A percentile compares a stretch with the other conserved stretches of the same genome.
Conservation (phyloP, 2,888 invertebrate genomes). For the Ophion obscuratus region DNA sequence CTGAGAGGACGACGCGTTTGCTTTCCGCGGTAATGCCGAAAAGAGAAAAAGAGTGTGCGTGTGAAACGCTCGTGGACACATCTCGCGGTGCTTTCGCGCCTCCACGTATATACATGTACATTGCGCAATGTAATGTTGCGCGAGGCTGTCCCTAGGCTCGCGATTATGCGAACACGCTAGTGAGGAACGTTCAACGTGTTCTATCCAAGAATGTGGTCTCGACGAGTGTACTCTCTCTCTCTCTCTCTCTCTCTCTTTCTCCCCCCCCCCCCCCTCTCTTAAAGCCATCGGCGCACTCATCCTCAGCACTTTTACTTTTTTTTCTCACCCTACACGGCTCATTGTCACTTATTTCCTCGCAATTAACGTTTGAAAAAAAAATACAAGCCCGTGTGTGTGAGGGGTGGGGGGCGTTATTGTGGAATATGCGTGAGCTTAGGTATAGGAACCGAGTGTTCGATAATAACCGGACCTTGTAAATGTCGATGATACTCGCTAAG, state of each 20-base stretch:
- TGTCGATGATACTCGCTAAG: conserved; percentile 60
- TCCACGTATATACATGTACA: conserved; percentile 1
- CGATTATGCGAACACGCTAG: conserved; percentile 69
- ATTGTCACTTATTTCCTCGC: background rate
- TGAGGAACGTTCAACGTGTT: conserved; percentile 55
- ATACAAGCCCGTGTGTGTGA: background rate
- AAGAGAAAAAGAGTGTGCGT: conserved; percentile 12
- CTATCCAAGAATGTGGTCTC: conserved; percentile 55
- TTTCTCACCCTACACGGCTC: background rate
- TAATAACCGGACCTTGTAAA: conserved; percentile 71
- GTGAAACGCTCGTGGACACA: conserved; percentile 11
- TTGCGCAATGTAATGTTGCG: conserved; percentile 67
- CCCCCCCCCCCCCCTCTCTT: background rate
- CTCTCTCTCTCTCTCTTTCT: no score
- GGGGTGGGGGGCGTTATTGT: background rate
- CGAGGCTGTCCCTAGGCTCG: conserved; percentile 41
- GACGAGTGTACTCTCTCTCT: conserved; percentile 18
- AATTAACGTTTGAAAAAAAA: background rate
- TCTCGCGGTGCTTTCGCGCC: conserved; percentile 17
- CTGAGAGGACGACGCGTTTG: conserved; percentile 15
- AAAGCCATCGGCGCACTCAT: background rate
- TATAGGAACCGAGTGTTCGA: conserved; percentile 9
- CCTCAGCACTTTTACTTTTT: background rate
- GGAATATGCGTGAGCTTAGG: background rate
- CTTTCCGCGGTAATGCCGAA: background rate